phyloP scores from a whole-genome alignment of 2,888 invertebrate genomes.

The Acrocera orbiculus region DNA sequence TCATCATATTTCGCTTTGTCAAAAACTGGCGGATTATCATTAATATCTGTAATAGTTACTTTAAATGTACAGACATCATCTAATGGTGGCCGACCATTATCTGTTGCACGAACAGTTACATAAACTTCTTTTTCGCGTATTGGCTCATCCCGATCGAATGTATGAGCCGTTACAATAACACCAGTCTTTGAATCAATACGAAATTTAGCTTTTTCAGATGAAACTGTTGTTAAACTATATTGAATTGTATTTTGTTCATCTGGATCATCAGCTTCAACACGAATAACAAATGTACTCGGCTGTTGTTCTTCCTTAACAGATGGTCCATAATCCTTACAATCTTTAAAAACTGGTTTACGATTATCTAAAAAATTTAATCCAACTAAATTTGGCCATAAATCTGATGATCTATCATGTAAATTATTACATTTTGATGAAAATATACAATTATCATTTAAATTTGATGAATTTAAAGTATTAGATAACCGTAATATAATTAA shows the following conservation, averaged over 20 bases:
- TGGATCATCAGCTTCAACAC: slow-evolving; percentile 31
- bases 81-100: slow-evolving; percentile 76
- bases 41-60: slow-evolving; percentile 78
- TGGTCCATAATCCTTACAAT: slow-evolving; percentile 68
- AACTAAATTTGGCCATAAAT: no score
- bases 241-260: slow-evolving; percentile 63
- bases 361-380: slow-evolving; percentile 37
- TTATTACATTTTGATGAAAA: no score
- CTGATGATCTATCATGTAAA: no score
- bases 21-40: slow-evolving; percentile 55
- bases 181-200: slow-evolving; percentile 62
- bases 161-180: slow-evolving; percentile 54
- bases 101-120: slow-evolving; percentile 78
- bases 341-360: slow-evolving; percentile 72
- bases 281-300: slow-evolving; percentile 53
- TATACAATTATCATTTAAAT: no score
- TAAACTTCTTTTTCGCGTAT: slow-evolving; percentile 64
- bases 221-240: slow-evolving; percentile 64
- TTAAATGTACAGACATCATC: slow-evolving; percentile 89
- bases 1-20: slow-evolving; percentile 44
- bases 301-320: slow-evolving; percentile 62
- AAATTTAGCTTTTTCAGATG: slow-evolving; percentile 59
- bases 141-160: slow-evolving; percentile 82
- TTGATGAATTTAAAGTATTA: no score
- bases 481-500: no score